These are phyloP conservation scores for Oxystoma pomonae DNA, from an alignment of 2,888 invertebrate genomes.

Conservation along the genomic window DNA sequence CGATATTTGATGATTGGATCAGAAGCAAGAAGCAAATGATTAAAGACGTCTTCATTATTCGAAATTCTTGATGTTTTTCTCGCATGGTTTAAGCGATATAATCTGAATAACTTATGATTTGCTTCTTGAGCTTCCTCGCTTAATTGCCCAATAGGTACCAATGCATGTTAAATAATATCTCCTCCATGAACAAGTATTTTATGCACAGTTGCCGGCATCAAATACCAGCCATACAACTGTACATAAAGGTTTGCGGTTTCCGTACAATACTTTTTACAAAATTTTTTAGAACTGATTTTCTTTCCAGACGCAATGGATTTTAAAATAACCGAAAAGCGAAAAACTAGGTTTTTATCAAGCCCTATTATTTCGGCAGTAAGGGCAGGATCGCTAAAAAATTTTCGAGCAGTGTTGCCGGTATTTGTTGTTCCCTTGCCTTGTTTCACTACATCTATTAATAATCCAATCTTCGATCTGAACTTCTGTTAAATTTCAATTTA, in stretches of 20 bases:
- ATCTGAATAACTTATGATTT: neutral
- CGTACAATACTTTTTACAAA: too few relatives aligned
- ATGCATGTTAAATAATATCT: neutral
- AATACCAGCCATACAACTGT: neutral
- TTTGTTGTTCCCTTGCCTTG: too few relatives aligned
- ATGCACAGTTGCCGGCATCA: neutral
- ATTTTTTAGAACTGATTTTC: too few relatives aligned
- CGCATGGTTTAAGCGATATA: neutral
- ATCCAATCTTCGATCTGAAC: too few relatives aligned
- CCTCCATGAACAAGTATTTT: slow-evolving; percentile 1
- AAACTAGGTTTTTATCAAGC: too few relatives aligned
- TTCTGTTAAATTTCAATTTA: too few relatives aligned
- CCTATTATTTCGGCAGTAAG: too few relatives aligned
- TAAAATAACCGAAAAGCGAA: too few relatives aligned
- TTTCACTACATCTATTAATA: too few relatives aligned
- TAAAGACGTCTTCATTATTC: neutral
- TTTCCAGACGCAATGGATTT: too few relatives aligned
- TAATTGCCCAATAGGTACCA: neutral
- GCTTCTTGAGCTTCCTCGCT: slow-evolving; percentile 1
- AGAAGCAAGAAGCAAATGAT: neutral
- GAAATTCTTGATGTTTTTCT: neutral
- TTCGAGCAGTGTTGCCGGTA: too few relatives aligned
- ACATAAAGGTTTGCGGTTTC: neutral
- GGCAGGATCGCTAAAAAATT: too few relatives aligned
- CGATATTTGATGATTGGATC: neutral